phyloP scores from a whole-genome alignment of 2,797 vertebrate species.

The Saguinus oedipus region DNA sequence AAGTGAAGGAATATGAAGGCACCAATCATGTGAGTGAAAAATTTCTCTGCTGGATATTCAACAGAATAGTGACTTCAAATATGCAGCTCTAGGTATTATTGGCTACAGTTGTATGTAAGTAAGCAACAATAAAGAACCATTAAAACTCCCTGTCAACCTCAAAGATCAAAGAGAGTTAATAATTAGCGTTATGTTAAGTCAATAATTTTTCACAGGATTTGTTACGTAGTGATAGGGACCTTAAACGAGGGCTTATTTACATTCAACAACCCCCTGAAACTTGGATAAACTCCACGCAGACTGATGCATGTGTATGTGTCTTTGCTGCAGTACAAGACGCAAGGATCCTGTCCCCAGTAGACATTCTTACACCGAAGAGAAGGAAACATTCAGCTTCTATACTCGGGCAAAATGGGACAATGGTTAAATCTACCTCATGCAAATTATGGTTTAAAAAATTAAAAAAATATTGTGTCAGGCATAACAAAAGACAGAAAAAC shows the following conservation, averaged over 20 bases:
- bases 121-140: not conserved
- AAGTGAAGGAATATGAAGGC: not conserved
- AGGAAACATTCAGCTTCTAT: not conserved
- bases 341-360: not conserved
- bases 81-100: accelerated
- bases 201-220: not conserved
- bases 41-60: not conserved
- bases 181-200: not conserved
- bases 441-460: not conserved
- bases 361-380: not conserved
- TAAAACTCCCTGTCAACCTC: not conserved
- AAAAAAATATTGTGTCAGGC: not conserved
- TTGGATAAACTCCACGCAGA: not conserved
- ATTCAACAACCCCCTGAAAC: not conserved
- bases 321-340: not conserved
- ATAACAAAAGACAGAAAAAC: not conserved
- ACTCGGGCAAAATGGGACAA: not conserved
- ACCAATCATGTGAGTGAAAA: not conserved
- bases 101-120: not conserved
- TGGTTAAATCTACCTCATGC: not conserved
- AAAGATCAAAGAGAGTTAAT: not conserved
- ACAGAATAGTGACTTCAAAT: not conserved
- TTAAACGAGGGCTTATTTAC: not conserved
- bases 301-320: not conserved
- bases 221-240: not conserved